These are phyloP conservation scores for Microtus pennsylvanicus DNA, from an alignment of 2,113 vertebrate genomes.

Conservation along the genomic window DNA sequence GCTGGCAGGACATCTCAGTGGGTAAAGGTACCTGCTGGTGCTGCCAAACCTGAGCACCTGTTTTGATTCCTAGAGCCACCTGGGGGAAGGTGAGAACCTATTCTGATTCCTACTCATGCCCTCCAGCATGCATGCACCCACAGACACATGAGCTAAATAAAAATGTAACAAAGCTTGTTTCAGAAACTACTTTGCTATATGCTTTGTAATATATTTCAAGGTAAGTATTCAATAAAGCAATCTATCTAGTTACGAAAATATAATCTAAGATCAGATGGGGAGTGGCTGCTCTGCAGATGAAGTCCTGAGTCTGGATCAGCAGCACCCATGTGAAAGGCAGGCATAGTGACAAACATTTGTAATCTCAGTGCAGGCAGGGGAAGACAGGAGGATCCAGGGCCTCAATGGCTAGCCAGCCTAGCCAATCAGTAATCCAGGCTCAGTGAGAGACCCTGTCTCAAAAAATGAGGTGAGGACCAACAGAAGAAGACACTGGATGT, in stretches of 20 bases:
- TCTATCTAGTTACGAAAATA: slow-evolving; percentile 46
- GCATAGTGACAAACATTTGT: neutral
- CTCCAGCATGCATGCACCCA: neutral
- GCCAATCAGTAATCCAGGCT: neutral
- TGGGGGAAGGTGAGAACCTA: neutral
- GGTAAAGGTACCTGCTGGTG: neutral
- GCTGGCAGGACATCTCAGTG: neutral
- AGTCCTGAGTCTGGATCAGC: neutral
- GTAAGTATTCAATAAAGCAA: slow-evolving; percentile 7
- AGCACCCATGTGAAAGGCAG: neutral
- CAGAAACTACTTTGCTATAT: slow-evolving; percentile 45
- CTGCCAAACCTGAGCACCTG: neutral
- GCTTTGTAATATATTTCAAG: slow-evolving; percentile 51
- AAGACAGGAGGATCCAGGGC: neutral
- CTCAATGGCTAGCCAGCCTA: neutral
- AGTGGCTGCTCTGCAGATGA: neutral
- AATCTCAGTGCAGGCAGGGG: neutral
- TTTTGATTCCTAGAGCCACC: no score
- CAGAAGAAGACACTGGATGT: no score
- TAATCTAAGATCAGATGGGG: neutral
- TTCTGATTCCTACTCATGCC: neutral
- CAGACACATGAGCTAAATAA: neutral
- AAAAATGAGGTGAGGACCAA: neutral
- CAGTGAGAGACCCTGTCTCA: neutral
- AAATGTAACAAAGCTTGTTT: neutral